Percentiles rank a stretch among this genome's conserved stretches.
These are phyloP conservation scores for Botrylloides violaceus DNA, from an alignment of 23 tunicate species.

Conservation along the genomic window DNA sequence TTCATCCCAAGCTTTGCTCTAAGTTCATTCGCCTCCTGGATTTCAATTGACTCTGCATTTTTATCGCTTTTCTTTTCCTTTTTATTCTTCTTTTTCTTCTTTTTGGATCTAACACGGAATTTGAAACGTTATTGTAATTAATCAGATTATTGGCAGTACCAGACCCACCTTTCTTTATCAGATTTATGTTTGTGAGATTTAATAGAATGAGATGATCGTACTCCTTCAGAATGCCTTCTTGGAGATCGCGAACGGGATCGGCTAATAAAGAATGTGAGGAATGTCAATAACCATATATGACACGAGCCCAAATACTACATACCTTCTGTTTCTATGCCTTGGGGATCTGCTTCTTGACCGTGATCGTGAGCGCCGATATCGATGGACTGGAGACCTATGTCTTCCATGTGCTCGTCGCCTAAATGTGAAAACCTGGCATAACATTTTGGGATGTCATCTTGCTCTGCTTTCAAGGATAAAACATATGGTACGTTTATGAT, in stretches of 20 bases:
- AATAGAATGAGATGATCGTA: constrained; percentile 35
- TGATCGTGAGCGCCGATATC: constrained; percentile 60
- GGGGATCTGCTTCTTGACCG: constrained; percentile 85
- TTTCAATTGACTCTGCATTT: constrained; percentile 38
- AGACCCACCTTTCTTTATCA: constrained; percentile 20
- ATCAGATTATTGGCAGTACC: no score
- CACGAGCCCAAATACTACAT: no score
- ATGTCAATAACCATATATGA: no score
- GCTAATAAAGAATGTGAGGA: constrained; percentile 23
- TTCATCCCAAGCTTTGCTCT: constrained; percentile 81
- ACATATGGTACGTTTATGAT: no score
- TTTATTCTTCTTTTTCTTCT: constrained; percentile 51
- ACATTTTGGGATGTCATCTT: no score
- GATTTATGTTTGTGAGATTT: constrained; percentile 40
- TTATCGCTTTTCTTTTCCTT: constrained; percentile 24
- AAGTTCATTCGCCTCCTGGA: constrained; percentile 78
- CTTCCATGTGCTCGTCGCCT: constrained; percentile 18
- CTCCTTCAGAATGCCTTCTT: constrained; percentile 58
- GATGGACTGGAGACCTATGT: constrained; percentile 66
- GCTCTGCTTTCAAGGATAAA: no score
- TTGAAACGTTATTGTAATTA: neutral
- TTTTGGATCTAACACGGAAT: constrained; percentile 20
- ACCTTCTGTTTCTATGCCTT: constrained; percentile 63
- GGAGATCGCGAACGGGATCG: constrained; percentile 88
- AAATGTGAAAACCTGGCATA: no score